Evolutionary conservation across 2,797 vertebrate genomes (phyloP), one percentile per base, ranked within the genome.

Genomic region (Hypotaenidia okinawae): DNA sequence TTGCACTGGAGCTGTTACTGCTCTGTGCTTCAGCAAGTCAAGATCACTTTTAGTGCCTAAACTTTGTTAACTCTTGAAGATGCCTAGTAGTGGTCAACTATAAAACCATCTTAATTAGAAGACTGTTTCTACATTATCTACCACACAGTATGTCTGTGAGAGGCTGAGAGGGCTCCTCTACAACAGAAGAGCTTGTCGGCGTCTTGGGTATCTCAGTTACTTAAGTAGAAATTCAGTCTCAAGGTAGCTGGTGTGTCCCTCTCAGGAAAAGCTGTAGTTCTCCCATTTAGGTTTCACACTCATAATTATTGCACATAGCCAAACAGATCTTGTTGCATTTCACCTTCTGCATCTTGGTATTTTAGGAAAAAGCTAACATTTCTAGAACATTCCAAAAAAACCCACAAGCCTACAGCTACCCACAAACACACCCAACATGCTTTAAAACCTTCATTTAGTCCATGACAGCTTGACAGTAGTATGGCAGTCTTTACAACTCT

Each of bases 381-480:
- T 90, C 83, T 30, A 57, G 10, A 89, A 57, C 30, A 82, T 67
- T 94, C 21, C 77, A 75, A 86, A 87, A 47, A 47, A 47, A 10
- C 45, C 0, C 13, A 41, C 39, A 41, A 43, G 17, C 43, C 43
- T 17, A 43, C 69, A 81, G 43, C 55, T 66, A 86, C 57, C 49
- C 77, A 49, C 5, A 0, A 73, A 57, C 8, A 5, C 70, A 92
- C 17, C 6, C 63, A 87, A 63, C 15, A n/a, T 2, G 3, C 22
- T 82, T 84, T 72, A 90, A 91, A 94, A 52, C 16, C 30, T 73
- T 90, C 59, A 69, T 55, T 69, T 88, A 86, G 63, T 21, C 58
- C 17, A 5, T 49, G 86, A 94, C 70, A 95, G 74, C 51, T 95
- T 96, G 93, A 94, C 85, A 94, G 76, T 51, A 83, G 78, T 32